phyloP scores from a whole-genome alignment of 2,113 vertebrate genomes.

The Lota lota region DNA sequence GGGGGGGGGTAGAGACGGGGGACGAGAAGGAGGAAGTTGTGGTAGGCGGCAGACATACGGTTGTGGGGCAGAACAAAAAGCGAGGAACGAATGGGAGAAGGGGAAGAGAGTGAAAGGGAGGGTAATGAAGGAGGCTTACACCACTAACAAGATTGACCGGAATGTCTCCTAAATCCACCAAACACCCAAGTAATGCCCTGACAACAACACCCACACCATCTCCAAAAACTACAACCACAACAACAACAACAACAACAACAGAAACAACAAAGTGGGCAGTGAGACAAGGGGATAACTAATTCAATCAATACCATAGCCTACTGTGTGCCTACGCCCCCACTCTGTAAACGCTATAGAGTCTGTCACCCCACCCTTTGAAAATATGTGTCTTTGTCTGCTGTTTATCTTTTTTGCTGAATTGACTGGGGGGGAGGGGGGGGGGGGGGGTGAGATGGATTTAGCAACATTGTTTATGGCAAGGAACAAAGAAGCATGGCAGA shows the following conservation, averaged over 20 bases:
- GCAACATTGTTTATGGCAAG: too few species aligned
- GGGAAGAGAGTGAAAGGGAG: slow-evolving; percentile 37
- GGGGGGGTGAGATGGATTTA: too few species aligned
- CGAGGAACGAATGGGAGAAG: slow-evolving; percentile 61
- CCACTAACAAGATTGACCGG: slow-evolving; percentile 61
- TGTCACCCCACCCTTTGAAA: too few species aligned
- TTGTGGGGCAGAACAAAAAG: slow-evolving; percentile 64
- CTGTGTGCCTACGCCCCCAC: too few species aligned
- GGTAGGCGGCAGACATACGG: slow-evolving; percentile 55
- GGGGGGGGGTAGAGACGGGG: neutral
- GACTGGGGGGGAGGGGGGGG: too few species aligned
- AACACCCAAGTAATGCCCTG: slow-evolving; percentile 33
- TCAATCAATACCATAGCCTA: too few species aligned
- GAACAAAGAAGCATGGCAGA: too few species aligned
- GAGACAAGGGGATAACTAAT: too few species aligned
- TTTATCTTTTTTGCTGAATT: too few species aligned
- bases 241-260: slow-evolving; percentile 6
- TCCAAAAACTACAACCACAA: slow-evolving; percentile 28
- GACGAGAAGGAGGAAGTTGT: slow-evolving; percentile 4
- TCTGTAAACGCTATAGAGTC: too few species aligned
- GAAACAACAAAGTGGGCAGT: neutral
- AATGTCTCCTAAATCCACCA: slow-evolving; percentile 58
- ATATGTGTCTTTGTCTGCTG: too few species aligned
- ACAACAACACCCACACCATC: neutral
- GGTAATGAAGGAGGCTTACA: slow-evolving; percentile 52